Conservation (phyloP, 2,797 vertebrate species). For the Staurois parvus region DNA sequence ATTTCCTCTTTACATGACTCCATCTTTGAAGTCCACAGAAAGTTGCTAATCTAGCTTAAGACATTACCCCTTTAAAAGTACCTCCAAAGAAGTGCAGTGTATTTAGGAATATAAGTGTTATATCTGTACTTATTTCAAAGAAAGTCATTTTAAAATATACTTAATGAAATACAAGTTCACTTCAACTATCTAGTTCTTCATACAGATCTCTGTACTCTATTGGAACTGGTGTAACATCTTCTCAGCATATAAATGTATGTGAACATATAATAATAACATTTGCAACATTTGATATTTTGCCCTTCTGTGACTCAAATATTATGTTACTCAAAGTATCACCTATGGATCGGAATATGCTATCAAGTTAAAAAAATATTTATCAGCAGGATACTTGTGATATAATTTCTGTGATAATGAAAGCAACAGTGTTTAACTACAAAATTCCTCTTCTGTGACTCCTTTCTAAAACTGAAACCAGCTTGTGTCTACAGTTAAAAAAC, state of each 20-base stretch:
- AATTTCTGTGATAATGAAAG: background rate
- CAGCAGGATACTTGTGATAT: background rate
- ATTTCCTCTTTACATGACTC: too few relatives aligned
- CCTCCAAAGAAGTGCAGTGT: background rate
- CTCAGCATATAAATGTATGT: background rate
- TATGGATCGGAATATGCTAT: background rate
- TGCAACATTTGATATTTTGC: background rate
- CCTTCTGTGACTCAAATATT: background rate
- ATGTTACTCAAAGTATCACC: too few relatives aligned
- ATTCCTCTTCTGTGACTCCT: background rate
- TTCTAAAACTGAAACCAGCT: conserved; percentile 7
- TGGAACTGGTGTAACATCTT: background rate
- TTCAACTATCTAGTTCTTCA: background rate
- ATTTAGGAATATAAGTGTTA: background rate
- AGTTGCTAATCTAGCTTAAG: too few relatives aligned
- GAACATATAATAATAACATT: background rate
- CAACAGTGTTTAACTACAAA: background rate
- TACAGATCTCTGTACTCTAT: background rate
- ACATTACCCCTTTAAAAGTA: too few relatives aligned
- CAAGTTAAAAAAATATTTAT: background rate
- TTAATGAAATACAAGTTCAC: background rate
- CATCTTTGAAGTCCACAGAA: too few relatives aligned
- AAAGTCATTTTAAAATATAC: too few relatives aligned
- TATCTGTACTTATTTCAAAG: too few relatives aligned
- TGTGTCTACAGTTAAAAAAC: background rate